Conservation (phyloP, 2,797 vertebrate species). For the Acanthurus leucopareius region DNA sequence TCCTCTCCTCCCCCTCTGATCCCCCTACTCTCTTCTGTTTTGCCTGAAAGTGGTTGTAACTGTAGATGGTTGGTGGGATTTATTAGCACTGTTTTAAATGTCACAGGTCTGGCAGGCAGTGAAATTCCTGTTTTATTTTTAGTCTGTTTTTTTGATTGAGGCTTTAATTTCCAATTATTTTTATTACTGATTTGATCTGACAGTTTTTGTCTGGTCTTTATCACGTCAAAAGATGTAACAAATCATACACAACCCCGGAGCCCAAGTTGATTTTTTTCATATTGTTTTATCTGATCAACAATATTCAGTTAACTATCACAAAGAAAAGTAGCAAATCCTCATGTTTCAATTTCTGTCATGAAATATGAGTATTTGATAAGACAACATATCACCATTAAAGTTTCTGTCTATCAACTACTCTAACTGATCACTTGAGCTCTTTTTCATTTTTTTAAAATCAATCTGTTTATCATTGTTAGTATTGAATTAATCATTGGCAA, state of each 20-base stretch:
- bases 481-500: background rate
- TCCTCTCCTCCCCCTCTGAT: background rate
- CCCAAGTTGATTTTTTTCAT: background rate
- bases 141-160: constrained; percentile 12
- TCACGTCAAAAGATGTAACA: background rate
- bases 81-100: constrained; percentile 34
- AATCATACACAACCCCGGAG: background rate
- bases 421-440: background rate
- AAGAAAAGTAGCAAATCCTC: background rate
- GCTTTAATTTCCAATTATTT: background rate
- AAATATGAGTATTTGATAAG: background rate
- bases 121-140: background rate
- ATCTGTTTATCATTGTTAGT: background rate
- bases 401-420: background rate
- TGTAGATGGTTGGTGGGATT: constrained; percentile 38
- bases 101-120: background rate
- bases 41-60: constrained; percentile 37
- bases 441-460: background rate
- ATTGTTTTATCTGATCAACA: background rate
- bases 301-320: background rate
- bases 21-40: constrained; percentile 26
- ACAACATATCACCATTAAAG: background rate
- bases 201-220: background rate
- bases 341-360: background rate
- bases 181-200: background rate